Evolutionary conservation across 1,140 invertebrate genomes (phyloP).

Genomic region (Maconellicoccus hirsutus): DNA sequence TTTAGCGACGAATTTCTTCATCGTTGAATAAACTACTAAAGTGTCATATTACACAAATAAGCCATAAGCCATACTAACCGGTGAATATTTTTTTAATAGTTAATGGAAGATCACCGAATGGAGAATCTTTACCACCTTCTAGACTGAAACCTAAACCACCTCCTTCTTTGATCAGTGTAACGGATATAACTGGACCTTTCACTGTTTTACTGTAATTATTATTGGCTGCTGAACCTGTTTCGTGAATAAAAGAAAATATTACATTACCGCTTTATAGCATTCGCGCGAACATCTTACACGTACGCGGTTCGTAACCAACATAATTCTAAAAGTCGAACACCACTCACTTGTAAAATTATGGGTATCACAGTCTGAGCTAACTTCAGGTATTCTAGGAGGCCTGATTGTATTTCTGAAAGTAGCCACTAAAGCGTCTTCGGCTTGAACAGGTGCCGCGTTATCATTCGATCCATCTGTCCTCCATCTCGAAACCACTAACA

Average conservation of each 20-base stretch:
- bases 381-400: conserved; percentile 36
- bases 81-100: conserved; percentile 84
- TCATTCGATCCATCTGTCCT: conserved; percentile 31
- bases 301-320: neutral
- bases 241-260: conserved; percentile 11
- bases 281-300: neutral
- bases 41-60: neutral
- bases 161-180: conserved; percentile 70
- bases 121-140: conserved; percentile 82
- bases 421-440: conserved; percentile 27
- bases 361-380: conserved; percentile 30
- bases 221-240: conserved; percentile 13
- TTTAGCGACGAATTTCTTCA: too few species aligned
- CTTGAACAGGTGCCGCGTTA: conserved; percentile 23
- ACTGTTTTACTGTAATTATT: neutral
- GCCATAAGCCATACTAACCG: conserved; percentile 43
- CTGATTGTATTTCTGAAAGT: conserved; percentile 27
- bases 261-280: neutral
- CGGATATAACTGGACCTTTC: conserved; percentile 36
- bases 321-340: neutral
- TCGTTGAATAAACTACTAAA: too few species aligned
- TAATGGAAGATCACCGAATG: conserved; percentile 70
- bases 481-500: conserved; percentile 49
- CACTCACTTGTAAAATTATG: conserved; percentile 18
- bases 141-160: conserved; percentile 84